Percentiles rank a stretch among this genome's conserved stretches.
Evolutionary conservation across 2,888 invertebrate species (phyloP).

Genomic region (Acleris cristana): DNA sequence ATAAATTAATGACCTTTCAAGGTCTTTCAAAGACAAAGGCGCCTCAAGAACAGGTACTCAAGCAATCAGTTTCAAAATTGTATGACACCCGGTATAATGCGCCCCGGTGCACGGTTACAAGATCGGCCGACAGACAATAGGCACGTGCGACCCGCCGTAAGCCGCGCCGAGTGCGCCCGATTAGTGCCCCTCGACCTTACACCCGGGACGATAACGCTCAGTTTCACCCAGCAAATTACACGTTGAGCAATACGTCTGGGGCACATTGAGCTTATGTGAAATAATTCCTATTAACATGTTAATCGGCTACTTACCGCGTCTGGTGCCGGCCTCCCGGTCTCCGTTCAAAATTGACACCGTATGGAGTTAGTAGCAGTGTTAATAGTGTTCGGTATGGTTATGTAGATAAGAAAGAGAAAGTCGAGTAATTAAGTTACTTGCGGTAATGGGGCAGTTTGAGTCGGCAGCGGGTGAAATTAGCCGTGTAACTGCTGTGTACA

Average conservation of each 20-base stretch:
- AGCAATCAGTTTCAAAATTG: constrained; percentile 1
- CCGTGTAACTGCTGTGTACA: background rate
- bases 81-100: background rate
- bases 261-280: constrained; percentile 13
- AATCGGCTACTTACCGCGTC: constrained; percentile 15
- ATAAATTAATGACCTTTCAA: no score
- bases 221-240: background rate
- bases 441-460: background rate
- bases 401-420: constrained; percentile 14
- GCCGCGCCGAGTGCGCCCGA: constrained; percentile 13
- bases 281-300: constrained; percentile 28
- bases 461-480: background rate
- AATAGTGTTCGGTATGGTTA: constrained; percentile 7
- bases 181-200: constrained; percentile 6
- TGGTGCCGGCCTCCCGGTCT: no score
- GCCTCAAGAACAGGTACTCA: background rate
- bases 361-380: background rate
- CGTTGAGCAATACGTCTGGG: constrained; percentile 19
- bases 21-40: no score
- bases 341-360: no score
- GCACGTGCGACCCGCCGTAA: constrained; percentile 19
- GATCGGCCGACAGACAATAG: constrained; percentile 11
- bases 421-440: constrained; percentile 10
- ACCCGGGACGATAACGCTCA: constrained; percentile 13
- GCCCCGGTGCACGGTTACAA: constrained; percentile 4